Evolutionary conservation across 1,140 invertebrate species (phyloP).

Genomic region (Aporrectodea caliginosa): DNA sequence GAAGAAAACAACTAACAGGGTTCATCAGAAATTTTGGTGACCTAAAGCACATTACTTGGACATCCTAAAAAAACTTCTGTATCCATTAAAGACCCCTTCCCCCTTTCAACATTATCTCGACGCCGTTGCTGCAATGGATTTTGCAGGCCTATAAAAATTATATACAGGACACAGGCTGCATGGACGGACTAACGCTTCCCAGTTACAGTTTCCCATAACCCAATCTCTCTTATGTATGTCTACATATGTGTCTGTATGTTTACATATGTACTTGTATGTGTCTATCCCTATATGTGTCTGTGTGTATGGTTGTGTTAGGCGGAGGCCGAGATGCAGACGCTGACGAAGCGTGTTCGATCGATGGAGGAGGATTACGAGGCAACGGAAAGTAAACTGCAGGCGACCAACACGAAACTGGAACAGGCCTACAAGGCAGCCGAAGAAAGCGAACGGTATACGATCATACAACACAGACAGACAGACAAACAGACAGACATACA

Average conservation of each 20-base stretch:
- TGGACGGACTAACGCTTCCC: background rate
- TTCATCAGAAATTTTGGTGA: no score
- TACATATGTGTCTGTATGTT: background rate
- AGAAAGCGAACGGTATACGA: constrained; percentile 10
- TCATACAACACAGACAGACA: background rate
- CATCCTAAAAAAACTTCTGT: no score
- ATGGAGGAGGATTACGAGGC: constrained; percentile 22
- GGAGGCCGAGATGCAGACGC: constrained; percentile 12
- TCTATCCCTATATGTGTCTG: background rate
- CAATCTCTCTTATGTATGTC: background rate
- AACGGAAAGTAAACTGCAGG: constrained; percentile 8
- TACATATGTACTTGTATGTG: background rate
- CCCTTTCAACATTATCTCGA: no score
- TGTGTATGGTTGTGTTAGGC: background rate
- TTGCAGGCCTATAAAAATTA: no score
- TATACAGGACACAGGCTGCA: no score
- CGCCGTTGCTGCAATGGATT: no score
- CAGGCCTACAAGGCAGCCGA: constrained; percentile 13
- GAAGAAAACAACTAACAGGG: no score
- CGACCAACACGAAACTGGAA: constrained; percentile 21
- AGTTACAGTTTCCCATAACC: background rate
- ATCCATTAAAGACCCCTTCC: no score
- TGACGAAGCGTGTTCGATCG: constrained; percentile 9
- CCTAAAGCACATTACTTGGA: no score
- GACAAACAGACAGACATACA: background rate